Evolutionary conservation across 2,888 invertebrate species (phyloP), one percentile per base, ranked within the genome.

Genomic region (Selenia dentaria): DNA sequence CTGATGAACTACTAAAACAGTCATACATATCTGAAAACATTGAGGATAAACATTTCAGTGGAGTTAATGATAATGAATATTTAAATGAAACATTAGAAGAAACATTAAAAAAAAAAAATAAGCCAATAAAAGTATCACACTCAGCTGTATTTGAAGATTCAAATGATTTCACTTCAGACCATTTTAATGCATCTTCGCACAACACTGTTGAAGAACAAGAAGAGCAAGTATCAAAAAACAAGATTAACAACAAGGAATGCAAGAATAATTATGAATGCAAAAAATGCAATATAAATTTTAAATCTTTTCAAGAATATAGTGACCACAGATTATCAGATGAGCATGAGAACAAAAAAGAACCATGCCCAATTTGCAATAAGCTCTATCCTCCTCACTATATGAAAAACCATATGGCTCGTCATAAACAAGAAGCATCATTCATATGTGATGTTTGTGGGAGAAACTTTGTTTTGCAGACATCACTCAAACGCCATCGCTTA

Each of bases 371-470:
- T 35, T 89, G 89, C 47, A 75, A 83, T 5, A 84, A 86, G 13
- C 64, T 64, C 0, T 88, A 83, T 27, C 56, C 70, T 5, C 59
- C 70, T 8, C 22, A 60, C 9, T 88, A 88, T 59, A 74, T 70
- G 14, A 83, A 79, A 38, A 77, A 63, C 27, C 89, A 90, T 56
- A 57, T 84, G 58, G 51, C 67, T 1, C 46, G 77, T 34, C 87
- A 88, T 39, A 68, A 70, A 28, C 37, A 53, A 2, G 70, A 71
- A 3, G 56, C 67, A 6, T 55, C 70, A 0, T 82, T 64, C 26
- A 70, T 89, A 44, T 90, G 89, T 67, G 89, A 90, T 59, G 71
- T 88, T 22, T 90, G 89, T 57, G 89, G 89, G 0, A 89, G 85
- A 49, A 71, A 76, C 25, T 87, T 85, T 51, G 49, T 62, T 26